Percentiles rank a stretch among this genome's conserved stretches.
Evolutionary conservation across 2,888 invertebrate species (phyloP).

Genomic region (Apodemia mormo): DNA sequence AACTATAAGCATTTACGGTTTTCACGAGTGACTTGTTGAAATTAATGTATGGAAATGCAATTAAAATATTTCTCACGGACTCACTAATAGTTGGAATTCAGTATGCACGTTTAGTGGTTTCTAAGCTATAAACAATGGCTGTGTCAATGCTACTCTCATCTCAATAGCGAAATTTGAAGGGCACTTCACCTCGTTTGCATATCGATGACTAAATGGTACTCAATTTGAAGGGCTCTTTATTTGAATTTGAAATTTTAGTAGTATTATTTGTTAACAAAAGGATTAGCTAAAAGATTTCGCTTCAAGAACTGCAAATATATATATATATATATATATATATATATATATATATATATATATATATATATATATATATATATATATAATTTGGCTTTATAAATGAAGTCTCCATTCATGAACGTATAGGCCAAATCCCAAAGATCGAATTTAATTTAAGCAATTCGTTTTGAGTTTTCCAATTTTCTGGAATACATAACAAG

Average conservation of each 20-base stretch:
- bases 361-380: no score
- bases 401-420: no score
- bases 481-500: no score
- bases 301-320: no score
- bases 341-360: no score
- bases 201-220: slow-evolving; percentile 54
- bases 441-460: no score
- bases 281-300: no score
- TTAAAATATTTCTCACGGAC: slow-evolving; percentile 19
- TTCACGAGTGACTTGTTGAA: background rate
- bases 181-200: slow-evolving; percentile 74
- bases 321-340: no score
- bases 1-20: background rate
- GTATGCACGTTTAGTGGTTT: slow-evolving; percentile 4
- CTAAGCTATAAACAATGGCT: slow-evolving; percentile 55
- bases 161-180: slow-evolving; percentile 50
- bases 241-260: background rate
- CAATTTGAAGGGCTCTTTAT: slow-evolving; percentile 10
- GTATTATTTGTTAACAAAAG: background rate
- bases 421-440: no score
- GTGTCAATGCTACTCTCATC: slow-evolving; percentile 55
- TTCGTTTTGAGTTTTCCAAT: no score
- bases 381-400: no score
- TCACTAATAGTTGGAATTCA: slow-evolving; percentile 11
- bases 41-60: background rate